Conservation (phyloP, 2,888 invertebrate species). For the Loripinus fragilis region DNA sequence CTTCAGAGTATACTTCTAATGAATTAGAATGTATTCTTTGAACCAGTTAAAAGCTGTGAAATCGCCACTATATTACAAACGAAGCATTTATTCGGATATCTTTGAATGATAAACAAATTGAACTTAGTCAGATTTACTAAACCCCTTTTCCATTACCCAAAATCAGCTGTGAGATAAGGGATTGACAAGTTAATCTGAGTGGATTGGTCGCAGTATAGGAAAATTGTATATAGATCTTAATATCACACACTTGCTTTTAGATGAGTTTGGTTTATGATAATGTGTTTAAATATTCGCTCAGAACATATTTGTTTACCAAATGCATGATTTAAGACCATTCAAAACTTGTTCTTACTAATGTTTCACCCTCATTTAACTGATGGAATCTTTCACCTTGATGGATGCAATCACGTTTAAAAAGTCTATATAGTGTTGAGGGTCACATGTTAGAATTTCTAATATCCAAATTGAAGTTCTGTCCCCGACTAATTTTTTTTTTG, state of each 20-base stretch:
- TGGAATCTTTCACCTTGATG: no score
- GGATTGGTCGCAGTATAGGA: background rate
- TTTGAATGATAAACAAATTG: conserved; percentile 13
- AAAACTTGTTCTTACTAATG: background rate
- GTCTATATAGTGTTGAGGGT: no score
- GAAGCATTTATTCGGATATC: background rate
- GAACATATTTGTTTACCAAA: background rate
- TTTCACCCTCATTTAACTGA: no score
- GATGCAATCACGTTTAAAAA: no score
- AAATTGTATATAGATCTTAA: conserved; percentile 13
- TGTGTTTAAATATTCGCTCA: background rate
- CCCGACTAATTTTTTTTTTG: no score
- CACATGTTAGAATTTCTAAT: no score
- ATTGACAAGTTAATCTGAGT: background rate
- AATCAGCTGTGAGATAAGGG: conserved; percentile 6
- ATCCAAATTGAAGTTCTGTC: no score
- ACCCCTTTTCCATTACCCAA: conserved; percentile 8
- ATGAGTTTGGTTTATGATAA: conserved; percentile 15
- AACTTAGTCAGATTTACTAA: background rate
- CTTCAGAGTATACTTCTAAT: no score
- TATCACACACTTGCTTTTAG: conserved; percentile 16
- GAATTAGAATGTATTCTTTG: no score
- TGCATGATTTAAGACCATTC: background rate
- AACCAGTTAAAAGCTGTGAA: background rate
- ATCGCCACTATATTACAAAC: background rate